A percentile compares a stretch with the other conserved stretches of the same genome.
These are phyloP conservation scores for Caranx ignobilis DNA, from an alignment of 2,113 vertebrate genomes.

Conservation along the genomic window DNA sequence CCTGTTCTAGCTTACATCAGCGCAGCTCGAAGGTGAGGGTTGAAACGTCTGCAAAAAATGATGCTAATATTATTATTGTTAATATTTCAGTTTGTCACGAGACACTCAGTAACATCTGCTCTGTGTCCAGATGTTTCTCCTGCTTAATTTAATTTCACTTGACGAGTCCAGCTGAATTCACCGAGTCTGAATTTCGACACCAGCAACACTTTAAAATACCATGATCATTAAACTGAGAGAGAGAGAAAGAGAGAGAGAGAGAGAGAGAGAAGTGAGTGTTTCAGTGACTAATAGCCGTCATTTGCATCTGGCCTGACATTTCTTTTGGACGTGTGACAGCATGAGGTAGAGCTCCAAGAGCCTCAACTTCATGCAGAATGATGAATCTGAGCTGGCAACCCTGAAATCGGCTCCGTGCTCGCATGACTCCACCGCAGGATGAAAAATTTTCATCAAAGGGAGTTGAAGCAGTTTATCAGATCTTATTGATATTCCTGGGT, in stretches of 20 bases:
- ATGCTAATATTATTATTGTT: too few relatives aligned
- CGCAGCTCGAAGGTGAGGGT: too few relatives aligned
- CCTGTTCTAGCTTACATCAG: too few relatives aligned
- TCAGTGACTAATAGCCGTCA: constrained; percentile 45
- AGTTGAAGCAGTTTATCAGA: constrained; percentile 41
- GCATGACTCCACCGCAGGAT: constrained; percentile 57
- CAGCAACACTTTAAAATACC: constrained; percentile 27
- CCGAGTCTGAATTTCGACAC: not conserved
- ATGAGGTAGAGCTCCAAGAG: constrained; percentile 53
- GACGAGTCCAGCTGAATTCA: constrained; percentile 13
- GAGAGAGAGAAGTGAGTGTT: constrained; percentile 2
- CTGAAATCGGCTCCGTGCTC: constrained; percentile 63
- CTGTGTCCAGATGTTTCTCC: not conserved
- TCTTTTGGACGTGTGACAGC: constrained; percentile 43
- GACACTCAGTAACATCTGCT: not conserved
- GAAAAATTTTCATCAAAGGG: constrained; percentile 52
- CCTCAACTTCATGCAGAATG: constrained; percentile 50
- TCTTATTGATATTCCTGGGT: constrained; percentile 40
- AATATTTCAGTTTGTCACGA: not conserved
- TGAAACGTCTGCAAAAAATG: too few relatives aligned
- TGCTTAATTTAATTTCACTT: not conserved
- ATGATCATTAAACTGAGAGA: constrained; percentile 33
- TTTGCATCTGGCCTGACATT: constrained; percentile 55
- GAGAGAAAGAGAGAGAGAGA: not conserved
- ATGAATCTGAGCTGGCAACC: constrained; percentile 63